Evolutionary conservation across 35 echinoderm and acorn worm genomes (phyloP), one percentile per base, ranked within the genome.

Genomic region (Amphiura filiformis): DNA sequence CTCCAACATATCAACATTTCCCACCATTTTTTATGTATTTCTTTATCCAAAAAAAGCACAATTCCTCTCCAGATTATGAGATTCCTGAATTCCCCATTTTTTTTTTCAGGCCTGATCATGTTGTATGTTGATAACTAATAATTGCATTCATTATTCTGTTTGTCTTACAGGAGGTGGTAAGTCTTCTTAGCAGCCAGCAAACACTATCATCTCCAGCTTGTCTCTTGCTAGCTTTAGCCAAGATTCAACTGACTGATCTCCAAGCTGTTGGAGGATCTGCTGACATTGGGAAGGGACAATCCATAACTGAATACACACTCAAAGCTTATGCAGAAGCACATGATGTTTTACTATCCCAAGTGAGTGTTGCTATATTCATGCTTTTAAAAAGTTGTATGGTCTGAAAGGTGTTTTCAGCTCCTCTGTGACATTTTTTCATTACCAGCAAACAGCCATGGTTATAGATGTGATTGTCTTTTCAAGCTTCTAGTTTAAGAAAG

Each of bases 221-320:
- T 42, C 89, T 94, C 18, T 57, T 97, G 18, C 78, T 90, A 75
- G 89, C 86, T 32, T 39, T 97, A 31, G 95, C 92, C 65, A 97
- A 91, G 82, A 91, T 94, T 28, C 95, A 97, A 78, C 82, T 90
- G 32, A 89, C 89, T 39, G 95, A 97, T 65, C 89, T 97, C 14
- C 77, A 91, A 56, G 89, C 89, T 23, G 65, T 97, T 36, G 39
- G 85, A 35, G 89, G 85, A 17, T 39, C 56, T 39, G 82, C 75
- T 65, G 81, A 94, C 75, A 84, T 86, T 84, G 80, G 90, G 47
- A 85, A 86, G 38, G 87, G 70, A 5, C 37, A 40, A 26, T 41
- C 80, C 13, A 70, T 95, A 40, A 91, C 77, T 11, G 38, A 88
- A 34, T 57, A 65, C 37, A 87, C 83, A 13, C 80, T 97, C 33